phyloP scores from a whole-genome alignment of 2,797 vertebrate genomes.

The Paguma larvata region DNA sequence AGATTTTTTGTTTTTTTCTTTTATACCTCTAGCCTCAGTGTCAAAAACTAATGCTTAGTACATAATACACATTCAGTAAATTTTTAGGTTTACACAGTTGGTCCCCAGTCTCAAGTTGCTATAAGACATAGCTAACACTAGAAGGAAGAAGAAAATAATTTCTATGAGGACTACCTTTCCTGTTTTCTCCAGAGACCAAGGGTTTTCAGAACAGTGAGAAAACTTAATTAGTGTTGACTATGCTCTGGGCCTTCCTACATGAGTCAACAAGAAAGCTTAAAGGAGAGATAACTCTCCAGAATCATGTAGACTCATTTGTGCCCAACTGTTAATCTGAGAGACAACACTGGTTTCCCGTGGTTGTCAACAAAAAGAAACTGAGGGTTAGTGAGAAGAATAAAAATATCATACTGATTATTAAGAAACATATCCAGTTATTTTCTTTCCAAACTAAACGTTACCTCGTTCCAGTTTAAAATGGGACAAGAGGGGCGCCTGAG shows the following conservation, averaged over 20 bases:
- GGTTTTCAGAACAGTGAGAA: not conserved
- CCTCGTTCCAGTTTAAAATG: not conserved
- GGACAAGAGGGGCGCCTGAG: not conserved
- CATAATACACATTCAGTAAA: not conserved
- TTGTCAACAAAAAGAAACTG: not conserved
- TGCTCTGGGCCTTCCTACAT: not conserved
- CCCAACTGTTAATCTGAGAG: not conserved
- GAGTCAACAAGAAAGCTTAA: not conserved
- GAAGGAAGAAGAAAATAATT: not conserved
- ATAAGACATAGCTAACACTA: not conserved
- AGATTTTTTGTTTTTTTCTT: not conserved
- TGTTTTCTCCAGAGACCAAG: not conserved
- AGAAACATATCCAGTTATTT: not conserved
- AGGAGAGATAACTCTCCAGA: not conserved
- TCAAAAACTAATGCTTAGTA: not conserved
- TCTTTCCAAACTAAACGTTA: not conserved
- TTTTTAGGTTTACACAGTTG: not conserved
- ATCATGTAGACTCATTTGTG: accelerated
- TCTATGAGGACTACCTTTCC: not conserved
- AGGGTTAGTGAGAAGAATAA: not conserved
- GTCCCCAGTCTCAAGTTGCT: not conserved
- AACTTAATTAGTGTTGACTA: constrained; percentile 25
- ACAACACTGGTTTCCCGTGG: not conserved
- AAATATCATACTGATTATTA: not conserved
- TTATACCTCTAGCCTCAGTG: not conserved